Conservation (phyloP, 2,797 vertebrate species). For the Morus bassanus region DNA sequence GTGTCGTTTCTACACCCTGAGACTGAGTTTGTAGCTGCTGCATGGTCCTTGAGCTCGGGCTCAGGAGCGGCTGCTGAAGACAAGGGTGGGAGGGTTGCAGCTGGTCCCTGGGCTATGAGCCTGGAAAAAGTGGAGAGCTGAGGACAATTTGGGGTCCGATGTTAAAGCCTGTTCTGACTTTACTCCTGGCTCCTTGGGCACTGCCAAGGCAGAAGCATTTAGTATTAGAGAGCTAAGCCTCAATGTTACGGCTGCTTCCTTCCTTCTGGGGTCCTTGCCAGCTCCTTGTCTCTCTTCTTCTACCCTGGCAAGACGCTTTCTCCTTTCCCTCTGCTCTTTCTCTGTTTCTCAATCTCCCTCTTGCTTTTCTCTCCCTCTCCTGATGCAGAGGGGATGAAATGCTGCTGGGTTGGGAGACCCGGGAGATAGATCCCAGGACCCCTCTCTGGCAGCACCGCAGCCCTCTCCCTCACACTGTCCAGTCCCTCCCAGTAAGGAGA, state of each 20-base stretch:
- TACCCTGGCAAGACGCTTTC: neutral
- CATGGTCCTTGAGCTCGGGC: accelerated
- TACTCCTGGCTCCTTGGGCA: neutral
- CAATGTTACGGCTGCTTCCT: neutral
- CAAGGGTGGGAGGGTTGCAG: neutral
- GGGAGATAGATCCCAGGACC: neutral
- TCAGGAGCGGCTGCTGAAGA: neutral
- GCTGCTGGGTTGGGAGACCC: neutral
- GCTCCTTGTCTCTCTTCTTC: neutral
- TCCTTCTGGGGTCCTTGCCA: neutral
- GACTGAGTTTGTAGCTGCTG: neutral
- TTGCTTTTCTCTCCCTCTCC: neutral
- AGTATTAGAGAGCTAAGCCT: neutral
- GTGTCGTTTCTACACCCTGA: neutral
- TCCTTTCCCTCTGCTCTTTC: neutral
- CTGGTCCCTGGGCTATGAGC: neutral
- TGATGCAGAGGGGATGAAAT: neutral
- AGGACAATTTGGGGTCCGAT: neutral
- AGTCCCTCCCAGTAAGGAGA: neutral
- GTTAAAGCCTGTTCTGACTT: neutral
- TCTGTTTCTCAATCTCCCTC: neutral
- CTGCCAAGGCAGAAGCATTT: neutral
- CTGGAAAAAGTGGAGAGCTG: neutral
- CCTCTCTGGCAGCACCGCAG: neutral
- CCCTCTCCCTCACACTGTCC: neutral